Conservation (phyloP, 2,888 invertebrate species). For the Colletes collaris region DNA sequence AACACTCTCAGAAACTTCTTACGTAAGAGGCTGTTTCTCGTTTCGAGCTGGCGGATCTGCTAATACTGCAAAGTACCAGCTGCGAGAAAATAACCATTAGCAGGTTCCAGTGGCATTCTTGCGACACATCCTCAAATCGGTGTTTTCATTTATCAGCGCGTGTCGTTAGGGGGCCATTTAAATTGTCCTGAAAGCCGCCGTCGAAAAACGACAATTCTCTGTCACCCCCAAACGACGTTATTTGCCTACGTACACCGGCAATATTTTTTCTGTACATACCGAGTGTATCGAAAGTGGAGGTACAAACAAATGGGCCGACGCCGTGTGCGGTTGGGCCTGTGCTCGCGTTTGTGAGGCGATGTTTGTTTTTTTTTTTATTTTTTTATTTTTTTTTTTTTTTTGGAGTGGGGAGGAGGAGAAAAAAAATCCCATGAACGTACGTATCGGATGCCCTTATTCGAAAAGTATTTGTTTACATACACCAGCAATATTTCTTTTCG, state of each 20-base stretch:
- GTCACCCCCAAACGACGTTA: conserved; percentile 49
- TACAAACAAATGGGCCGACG: conserved; percentile 47
- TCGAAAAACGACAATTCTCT: conserved; percentile 37
- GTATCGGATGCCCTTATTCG: conserved; percentile 44
- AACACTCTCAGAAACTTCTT: background rate
- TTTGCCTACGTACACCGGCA: conserved; percentile 34
- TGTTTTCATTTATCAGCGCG: conserved; percentile 11
- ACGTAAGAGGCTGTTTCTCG: background rate
- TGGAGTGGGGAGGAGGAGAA: background rate
- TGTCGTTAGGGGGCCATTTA: conserved; percentile 4
- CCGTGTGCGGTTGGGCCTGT: conserved; percentile 14
- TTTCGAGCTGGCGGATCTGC: background rate
- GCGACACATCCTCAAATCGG: conserved; percentile 1
- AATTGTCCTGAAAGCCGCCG: conserved; percentile 13
- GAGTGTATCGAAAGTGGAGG: conserved; percentile 45
- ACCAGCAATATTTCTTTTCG: conserved; percentile 52
- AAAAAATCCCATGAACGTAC: conserved; percentile 24
- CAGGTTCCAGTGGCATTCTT: conserved; percentile 1
- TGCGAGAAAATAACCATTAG: conserved; percentile 4
- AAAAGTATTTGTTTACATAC: conserved; percentile 60
- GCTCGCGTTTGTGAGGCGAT: conserved; percentile 1
- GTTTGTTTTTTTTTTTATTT: conserved; percentile 7
- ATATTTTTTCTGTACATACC: conserved; percentile 44
- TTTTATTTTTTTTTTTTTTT: no score
- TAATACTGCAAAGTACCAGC: background rate